phyloP scores from a whole-genome alignment of 2,797 vertebrate species.

The Harpagifer antarcticus region DNA sequence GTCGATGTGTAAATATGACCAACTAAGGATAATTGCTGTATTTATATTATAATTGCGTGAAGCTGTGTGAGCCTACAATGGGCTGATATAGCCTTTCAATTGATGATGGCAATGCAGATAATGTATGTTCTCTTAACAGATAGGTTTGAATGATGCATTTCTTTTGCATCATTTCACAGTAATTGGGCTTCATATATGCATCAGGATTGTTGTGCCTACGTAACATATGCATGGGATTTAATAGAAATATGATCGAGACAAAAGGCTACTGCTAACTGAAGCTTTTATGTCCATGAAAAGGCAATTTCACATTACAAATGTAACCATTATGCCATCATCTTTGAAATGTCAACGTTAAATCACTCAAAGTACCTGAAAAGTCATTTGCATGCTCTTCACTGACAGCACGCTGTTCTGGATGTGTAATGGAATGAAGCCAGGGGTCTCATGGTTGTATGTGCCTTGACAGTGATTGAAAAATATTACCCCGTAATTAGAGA shows the following conservation, averaged over 20 bases:
- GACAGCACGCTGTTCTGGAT: constrained; percentile 1
- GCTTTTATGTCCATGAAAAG: constrained; percentile 30
- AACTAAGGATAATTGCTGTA: constrained; percentile 31
- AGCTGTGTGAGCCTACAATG: background rate
- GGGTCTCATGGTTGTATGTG: constrained; percentile 47
- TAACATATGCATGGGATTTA: background rate
- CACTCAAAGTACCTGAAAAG: constrained; percentile 27
- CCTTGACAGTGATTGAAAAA: constrained; percentile 66
- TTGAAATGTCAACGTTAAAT: constrained; percentile 33
- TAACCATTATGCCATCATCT: constrained; percentile 48
- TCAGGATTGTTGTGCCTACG: background rate
- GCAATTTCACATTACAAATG: constrained; percentile 36
- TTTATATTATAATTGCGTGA: constrained; percentile 25
- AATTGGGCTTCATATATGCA: constrained; percentile 23
- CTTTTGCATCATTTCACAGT: constrained; percentile 14
- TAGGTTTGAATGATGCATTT: constrained; percentile 2
- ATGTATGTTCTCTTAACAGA: constrained; percentile 4
- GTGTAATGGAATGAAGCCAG: constrained; percentile 58
- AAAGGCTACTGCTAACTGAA: constrained; percentile 11
- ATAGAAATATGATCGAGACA: constrained; percentile 7
- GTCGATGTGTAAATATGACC: constrained; percentile 10
- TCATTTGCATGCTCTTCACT: constrained; percentile 17
- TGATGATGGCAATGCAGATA: constrained; percentile 21
- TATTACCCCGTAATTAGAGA: constrained; percentile 73
- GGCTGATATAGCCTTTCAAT: constrained; percentile 8